Evolutionary conservation across 2,888 invertebrate species (phyloP), one percentile per base, ranked within the genome.

Genomic region (Lasioglossum figueresi): DNA sequence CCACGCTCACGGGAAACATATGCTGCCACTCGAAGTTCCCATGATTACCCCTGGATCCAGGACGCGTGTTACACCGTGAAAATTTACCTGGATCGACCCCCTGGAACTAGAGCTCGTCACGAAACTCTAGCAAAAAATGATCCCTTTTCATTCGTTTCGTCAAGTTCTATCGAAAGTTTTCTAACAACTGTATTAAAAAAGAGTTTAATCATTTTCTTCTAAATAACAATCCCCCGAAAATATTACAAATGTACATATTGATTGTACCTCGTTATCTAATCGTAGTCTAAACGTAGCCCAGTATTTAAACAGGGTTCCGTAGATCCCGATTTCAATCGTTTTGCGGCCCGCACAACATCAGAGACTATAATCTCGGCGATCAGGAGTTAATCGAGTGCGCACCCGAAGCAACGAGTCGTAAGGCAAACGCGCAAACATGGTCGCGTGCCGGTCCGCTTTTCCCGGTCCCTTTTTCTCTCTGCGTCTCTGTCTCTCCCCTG

Each of bases 21-120:
- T 91, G 93, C 86, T 86, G 76, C 86, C 91, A 92, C 92, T 93
- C 92, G 91, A 92, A 80, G 88, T 93, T 93, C 93, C 93, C 93
- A 93, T 91, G 92, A 91, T 89, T 88, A 79, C 73, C 52, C 34
- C 52, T 71, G n/a, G 34, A 10, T 72, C 16, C 40, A 71, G 83
- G 76, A 56, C 45, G 56, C 79, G 70, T 59, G 72, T 34, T n/a
- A 45, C 76, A 56, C 52, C 66, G 40, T 48, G 80, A 76, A 70
- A 40, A 66, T 63, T 79, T 76, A 79, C 77, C 76, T 78, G 68
- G 45, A 19, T 10, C 23, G 19, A 12, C 23, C 68, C 68, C 72
- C 16, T 16, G 16, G 12, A 52, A 43, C 16, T 10, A 3, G 19
- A 43, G 31, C 23, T 27, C 8, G 23, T 23, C 31, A 34, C 19